A percentile compares a stretch with the other conserved stretches of the same genome.
Evolutionary conservation across 2,797 vertebrate species (phyloP).

Genomic region (Enteromius viviparus): DNA sequence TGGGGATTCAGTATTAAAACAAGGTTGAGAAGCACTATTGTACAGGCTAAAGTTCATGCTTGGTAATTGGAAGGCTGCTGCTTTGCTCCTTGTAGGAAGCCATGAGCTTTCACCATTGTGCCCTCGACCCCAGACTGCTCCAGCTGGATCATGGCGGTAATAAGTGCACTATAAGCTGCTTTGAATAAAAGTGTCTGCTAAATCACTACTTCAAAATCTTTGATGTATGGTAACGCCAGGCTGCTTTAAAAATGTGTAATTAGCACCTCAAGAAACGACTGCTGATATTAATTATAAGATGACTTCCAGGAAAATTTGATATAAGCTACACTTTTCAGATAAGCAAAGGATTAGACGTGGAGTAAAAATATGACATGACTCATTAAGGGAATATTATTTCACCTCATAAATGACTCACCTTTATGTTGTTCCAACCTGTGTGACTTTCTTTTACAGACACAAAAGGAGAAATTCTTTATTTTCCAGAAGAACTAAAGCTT

Average conservation of each 20-base stretch:
- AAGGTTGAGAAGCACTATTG: background rate
- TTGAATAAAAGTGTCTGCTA: slow-evolving; percentile 10
- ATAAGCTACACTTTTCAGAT: background rate
- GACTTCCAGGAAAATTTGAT: background rate
- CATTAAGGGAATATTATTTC: slow-evolving; percentile 12
- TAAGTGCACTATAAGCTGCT: background rate
- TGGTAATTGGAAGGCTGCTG: slow-evolving; percentile 29
- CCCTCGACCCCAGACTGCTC: background rate
- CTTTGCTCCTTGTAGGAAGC: background rate
- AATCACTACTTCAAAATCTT: slow-evolving; percentile 11
- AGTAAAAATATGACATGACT: slow-evolving; percentile 8
- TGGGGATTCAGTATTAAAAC: background rate
- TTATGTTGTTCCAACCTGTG: background rate
- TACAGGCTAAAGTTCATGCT: slow-evolving; percentile 11
- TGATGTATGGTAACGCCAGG: background rate
- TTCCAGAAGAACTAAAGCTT: too few relatives aligned
- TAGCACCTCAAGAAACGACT: slow-evolving; percentile 39
- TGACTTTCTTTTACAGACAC: background rate
- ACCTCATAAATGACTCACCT: background rate
- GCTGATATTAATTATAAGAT: slow-evolving; percentile 3
- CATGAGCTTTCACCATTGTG: background rate
- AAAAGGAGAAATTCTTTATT: background rate
- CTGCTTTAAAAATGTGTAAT: slow-evolving; percentile 23
- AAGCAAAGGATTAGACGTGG: background rate
- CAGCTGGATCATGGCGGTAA: background rate